Evolutionary conservation across 2,113 vertebrate genomes (phyloP), one percentile per base, ranked within the genome.

Genomic region (Siphamia tubifer): DNA sequence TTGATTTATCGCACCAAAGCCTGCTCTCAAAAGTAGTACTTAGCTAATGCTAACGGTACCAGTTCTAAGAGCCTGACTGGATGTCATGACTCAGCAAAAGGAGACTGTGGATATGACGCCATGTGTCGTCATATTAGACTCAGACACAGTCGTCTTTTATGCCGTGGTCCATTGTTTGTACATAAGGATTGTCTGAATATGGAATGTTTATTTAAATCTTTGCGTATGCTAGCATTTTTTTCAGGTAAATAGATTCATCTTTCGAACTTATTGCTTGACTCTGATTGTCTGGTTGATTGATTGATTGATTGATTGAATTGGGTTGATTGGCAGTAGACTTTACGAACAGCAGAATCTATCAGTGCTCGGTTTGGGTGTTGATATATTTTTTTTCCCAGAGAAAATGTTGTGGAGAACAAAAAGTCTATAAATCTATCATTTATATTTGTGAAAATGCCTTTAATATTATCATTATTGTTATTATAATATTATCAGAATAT

Each of bases 381-480:
- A 57, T 86, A 65, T 81, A 77, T 83, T 87, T 86, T 86, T 83
- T 73, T 86, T 83, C 74, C 56, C 58, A 32, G 66, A 25, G 42
- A 68, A 71, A 11, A 48, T 55, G 66, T 57, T 60, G 32, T 52
- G 3, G 16, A 34, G 32, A 61, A 55, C 52, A 38, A 63, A 36
- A 54, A 39, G 24, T 57, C 36, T 65, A 69, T 64, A 71, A 64
- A 81, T 74, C 4, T 70, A 68, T 74, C 10, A 2, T 84, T 74
- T 90, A 86, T 89, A 89, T 87, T 88, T 86, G 62, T 83, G 79
- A 82, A 74, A 85, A 79, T 64, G 86, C 39, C 15, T 84, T 81
- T 69, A 84, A 75, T 63, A 69, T 65, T 63, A 13, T 44, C 7
- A 51, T 65, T 2, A n/a, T n/a, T n/a, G n/a, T n/a, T n/a, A n/a